A percentile compares a stretch with the other conserved stretches of the same genome.
Evolutionary conservation across 37 sponge, comb jelly and placozoan species (phyloP).

Genomic region (Spongia lamella): DNA sequence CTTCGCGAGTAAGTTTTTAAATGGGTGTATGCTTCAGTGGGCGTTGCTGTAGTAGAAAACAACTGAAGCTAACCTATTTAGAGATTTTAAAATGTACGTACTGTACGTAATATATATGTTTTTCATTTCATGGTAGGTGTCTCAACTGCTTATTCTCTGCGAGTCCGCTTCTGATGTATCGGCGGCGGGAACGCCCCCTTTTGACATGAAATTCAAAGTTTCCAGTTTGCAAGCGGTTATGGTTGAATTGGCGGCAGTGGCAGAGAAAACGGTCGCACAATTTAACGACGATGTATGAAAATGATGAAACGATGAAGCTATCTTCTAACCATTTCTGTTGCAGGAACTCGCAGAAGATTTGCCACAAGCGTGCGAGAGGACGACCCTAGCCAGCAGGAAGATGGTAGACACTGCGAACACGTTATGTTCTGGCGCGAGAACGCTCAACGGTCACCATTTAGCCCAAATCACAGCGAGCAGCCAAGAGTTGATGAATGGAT

Average conservation of each 20-base stretch:
- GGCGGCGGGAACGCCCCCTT: slow-evolving; percentile 15
- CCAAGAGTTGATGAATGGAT: neutral
- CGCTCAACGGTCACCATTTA: neutral
- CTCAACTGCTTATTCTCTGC: slow-evolving; percentile 31
- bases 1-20: slow-evolving; percentile 35
- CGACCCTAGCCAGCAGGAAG: slow-evolving; percentile 19
- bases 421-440: neutral
- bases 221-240: slow-evolving; percentile 43
- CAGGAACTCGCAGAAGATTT: slow-evolving; percentile 43
- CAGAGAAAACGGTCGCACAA: slow-evolving; percentile 22
- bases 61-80: neutral
- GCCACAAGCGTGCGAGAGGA: slow-evolving; percentile 22
- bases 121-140: slow-evolving; percentile 33
- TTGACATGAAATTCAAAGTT: slow-evolving; percentile 18
- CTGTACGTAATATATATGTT: neutral
- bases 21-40: neutral
- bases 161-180: neutral
- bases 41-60: neutral
- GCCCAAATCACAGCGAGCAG: neutral
- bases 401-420: slow-evolving; percentile 41
- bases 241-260: slow-evolving; percentile 33
- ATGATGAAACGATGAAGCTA: neutral
- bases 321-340: neutral
- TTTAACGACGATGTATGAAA: slow-evolving; percentile 23
- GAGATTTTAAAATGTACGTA: neutral